These are phyloP conservation scores for Arctopsyche grandis DNA, from an alignment of 1,140 invertebrate species.

Conservation along the genomic window DNA sequence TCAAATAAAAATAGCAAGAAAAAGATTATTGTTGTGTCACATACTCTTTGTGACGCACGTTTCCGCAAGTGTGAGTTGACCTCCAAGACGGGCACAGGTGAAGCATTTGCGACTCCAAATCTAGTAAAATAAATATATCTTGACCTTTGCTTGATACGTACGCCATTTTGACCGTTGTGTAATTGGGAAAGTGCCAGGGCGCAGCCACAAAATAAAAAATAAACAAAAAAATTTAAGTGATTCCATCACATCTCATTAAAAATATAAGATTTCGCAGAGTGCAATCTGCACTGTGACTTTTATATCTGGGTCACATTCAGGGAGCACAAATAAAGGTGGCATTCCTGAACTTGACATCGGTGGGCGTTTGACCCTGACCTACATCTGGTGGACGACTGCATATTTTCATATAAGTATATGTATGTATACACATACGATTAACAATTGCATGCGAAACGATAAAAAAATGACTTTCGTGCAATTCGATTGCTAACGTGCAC, in stretches of 20 bases:
- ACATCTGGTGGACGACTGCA: neutral
- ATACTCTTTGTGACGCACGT: neutral
- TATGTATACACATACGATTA: no score
- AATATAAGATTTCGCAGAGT: neutral
- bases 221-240: constrained; percentile 1
- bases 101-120: constrained; percentile 8
- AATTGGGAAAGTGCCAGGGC: constrained; percentile 10
- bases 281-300: neutral
- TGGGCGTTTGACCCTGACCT: constrained; percentile 10
- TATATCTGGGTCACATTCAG: constrained; percentile 17
- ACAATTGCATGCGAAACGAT: neutral
- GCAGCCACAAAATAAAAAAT: neutral
- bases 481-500: no score
- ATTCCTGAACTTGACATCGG: constrained; percentile 25
- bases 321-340: neutral
- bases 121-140: constrained; percentile 7
- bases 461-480: neutral
- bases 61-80: neutral
- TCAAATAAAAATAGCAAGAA: no score
- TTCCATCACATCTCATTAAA: neutral
- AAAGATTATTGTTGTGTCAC: no score
- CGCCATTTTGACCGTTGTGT: constrained; percentile 6
- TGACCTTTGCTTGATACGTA: neutral
- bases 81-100: neutral
- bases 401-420: no score